A percentile compares a stretch with the other conserved stretches of the same genome.
Evolutionary conservation across 2,797 vertebrate genomes (phyloP).

Genomic region (Peromyscus attwateri): DNA sequence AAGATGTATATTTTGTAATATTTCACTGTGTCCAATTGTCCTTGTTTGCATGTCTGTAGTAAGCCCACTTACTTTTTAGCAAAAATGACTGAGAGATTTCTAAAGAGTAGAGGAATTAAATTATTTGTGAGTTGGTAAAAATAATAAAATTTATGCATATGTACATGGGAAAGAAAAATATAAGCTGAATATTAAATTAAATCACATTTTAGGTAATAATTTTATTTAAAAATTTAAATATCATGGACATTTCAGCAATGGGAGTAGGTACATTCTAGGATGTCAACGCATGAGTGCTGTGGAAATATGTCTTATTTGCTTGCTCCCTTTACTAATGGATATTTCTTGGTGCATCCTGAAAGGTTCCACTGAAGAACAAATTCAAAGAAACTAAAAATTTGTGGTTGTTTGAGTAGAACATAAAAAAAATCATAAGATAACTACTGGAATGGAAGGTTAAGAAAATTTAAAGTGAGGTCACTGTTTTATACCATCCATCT

Average conservation of each 20-base stretch:
- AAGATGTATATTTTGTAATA: background rate
- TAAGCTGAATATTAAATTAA: constrained; percentile 24
- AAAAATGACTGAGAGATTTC: background rate
- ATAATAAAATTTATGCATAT: background rate
- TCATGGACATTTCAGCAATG: constrained; percentile 34
- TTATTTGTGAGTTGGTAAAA: constrained; percentile 56
- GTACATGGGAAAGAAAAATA: constrained; percentile 44
- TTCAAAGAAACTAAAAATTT: constrained; percentile 74
- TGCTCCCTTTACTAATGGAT: constrained; percentile 57
- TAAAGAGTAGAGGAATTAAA: constrained; percentile 41
- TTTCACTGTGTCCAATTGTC: background rate
- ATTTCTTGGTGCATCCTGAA: constrained; percentile 74
- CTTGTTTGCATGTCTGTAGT: background rate
- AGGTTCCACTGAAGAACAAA: constrained; percentile 68
- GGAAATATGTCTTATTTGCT: constrained; percentile 61
- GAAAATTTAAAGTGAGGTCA: constrained; percentile 80
- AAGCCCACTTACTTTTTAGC: background rate
- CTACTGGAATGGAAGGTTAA: constrained; percentile 76
- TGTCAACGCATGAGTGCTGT: background rate
- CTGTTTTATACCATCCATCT: constrained; percentile 71
- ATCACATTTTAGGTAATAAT: constrained; percentile 11
- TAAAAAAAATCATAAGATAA: constrained; percentile 73
- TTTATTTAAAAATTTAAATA: constrained; percentile 56
- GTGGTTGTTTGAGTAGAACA: constrained; percentile 67
- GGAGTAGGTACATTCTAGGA: constrained; percentile 43